Conservation (phyloP, 2,797 vertebrate genomes). For the Microchirus variegatus region DNA sequence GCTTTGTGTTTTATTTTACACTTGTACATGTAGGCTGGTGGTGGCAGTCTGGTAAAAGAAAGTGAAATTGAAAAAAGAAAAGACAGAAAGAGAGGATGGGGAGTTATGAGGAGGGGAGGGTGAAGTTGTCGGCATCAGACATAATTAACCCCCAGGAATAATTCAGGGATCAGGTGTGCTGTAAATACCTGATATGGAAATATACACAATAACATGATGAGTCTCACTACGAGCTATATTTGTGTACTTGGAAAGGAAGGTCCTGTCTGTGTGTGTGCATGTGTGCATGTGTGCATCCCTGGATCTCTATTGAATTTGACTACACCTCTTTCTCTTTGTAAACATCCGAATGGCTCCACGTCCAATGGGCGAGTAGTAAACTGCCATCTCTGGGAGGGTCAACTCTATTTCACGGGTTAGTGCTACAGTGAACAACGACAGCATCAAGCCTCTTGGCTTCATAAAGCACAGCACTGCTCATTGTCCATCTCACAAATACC, state of each 20-base stretch:
- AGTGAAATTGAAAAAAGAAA: conserved; percentile 44
- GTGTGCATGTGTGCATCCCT: conserved; percentile 4
- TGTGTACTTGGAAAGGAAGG: conserved; percentile 4
- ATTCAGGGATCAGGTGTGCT: conserved; percentile 43
- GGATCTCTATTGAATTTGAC: conserved; percentile 41
- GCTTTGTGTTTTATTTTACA: conserved; percentile 58
- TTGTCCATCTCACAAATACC: conserved; percentile 57
- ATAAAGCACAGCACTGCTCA: conserved; percentile 63
- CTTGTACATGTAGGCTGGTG: conserved; percentile 41
- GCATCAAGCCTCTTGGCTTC: conserved; percentile 61
- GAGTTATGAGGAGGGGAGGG: conserved; percentile 29
- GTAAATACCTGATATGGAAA: conserved; percentile 44
- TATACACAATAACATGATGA: conserved; percentile 45
- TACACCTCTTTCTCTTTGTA: conserved; percentile 42
- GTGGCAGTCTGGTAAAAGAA: conserved; percentile 66
- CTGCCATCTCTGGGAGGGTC: conserved; percentile 56
- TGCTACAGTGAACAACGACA: conserved; percentile 51
- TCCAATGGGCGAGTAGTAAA: conserved; percentile 44
- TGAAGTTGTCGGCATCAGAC: conserved; percentile 42
- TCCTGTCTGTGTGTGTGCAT: background rate
- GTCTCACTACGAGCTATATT: conserved; percentile 30
- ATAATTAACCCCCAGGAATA: conserved; percentile 57
- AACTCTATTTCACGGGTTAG: conserved; percentile 80
- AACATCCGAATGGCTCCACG: conserved; percentile 51
- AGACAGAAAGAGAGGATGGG: conserved; percentile 21